Conservation (phyloP, 1,140 invertebrate species). For the Paralvinella palmiformis region DNA sequence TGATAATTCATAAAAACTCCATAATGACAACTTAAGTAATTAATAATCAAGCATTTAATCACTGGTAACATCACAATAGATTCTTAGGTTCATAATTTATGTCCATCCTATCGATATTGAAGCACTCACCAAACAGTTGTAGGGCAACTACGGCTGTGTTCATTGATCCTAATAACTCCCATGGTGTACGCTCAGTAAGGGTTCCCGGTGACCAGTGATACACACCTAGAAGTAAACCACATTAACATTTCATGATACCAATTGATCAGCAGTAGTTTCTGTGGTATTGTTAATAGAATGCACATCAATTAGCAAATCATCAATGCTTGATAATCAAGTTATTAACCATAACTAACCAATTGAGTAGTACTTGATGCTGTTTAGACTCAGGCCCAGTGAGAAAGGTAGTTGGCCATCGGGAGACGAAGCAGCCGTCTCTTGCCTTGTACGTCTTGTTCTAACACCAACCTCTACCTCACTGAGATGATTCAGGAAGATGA, state of each 20-base stretch:
- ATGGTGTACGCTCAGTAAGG: slow-evolving; percentile 27
- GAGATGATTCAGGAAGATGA: slow-evolving; percentile 30
- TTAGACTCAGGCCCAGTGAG: slow-evolving; percentile 31
- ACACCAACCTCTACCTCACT: slow-evolving; percentile 34
- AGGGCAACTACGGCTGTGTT: slow-evolving; percentile 26
- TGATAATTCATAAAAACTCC: not conserved
- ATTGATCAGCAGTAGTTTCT: no score
- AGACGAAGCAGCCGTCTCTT: slow-evolving; percentile 29
- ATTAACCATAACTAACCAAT: slow-evolving; percentile 32
- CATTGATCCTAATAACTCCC: no score
- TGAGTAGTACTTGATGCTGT: slow-evolving; percentile 33
- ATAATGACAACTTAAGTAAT: not conserved
- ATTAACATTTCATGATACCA: not conserved
- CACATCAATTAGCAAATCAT: no score
- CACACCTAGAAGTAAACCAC: slow-evolving; percentile 25
- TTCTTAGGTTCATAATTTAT: no score
- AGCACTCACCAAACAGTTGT: slow-evolving; percentile 32
- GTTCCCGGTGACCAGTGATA: slow-evolving; percentile 34
- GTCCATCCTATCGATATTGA: no score
- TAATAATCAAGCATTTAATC: no score
- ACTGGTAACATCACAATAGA: no score
- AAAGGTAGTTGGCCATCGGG: slow-evolving; percentile 21
- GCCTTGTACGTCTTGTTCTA: slow-evolving; percentile 31
- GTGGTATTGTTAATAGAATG: no score
- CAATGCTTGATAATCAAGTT: no score